phyloP scores from a whole-genome alignment of 2,888 invertebrate species.

The Mythimna pallens region DNA sequence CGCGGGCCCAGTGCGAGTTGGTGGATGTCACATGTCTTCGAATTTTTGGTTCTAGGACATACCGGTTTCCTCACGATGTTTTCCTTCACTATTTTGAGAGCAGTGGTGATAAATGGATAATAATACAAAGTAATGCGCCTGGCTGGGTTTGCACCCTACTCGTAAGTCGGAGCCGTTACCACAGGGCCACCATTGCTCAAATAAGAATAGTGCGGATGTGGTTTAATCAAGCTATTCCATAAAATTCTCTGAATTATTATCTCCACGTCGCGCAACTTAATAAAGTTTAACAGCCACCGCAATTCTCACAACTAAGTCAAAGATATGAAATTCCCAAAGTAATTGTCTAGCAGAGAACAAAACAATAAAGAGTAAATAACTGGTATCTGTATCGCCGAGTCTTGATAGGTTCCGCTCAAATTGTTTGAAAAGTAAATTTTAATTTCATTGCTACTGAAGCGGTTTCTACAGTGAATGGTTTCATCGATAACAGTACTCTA shows the following conservation, averaged over 20 bases:
- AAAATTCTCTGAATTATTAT: background rate
- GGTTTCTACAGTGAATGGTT: conserved; percentile 26
- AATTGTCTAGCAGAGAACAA: conserved; percentile 9
- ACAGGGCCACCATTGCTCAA: too few relatives aligned
- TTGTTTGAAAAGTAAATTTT: conserved; percentile 48
- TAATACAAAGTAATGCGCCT: too few relatives aligned
- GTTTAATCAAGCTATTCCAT: background rate
- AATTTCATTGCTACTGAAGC: conserved; percentile 44
- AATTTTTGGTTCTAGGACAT: too few relatives aligned
- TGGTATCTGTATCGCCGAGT: conserved; percentile 14
- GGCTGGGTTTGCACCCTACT: too few relatives aligned
- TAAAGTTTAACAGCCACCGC: background rate
- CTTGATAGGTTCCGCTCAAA: conserved; percentile 32
- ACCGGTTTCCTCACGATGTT: too few relatives aligned
- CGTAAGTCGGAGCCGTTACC: too few relatives aligned
- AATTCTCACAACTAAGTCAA: background rate
- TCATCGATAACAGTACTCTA: conserved; percentile 31
- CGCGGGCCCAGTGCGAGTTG: too few relatives aligned
- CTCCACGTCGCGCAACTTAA: background rate
- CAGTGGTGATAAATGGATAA: too few relatives aligned
- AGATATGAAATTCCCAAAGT: conserved; percentile 19
- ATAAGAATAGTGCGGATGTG: too few relatives aligned
- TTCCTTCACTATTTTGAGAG: too few relatives aligned
- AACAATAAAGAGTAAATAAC: conserved; percentile 46
- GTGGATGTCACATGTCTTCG: too few relatives aligned